A percentile compares a stretch with the other conserved stretches of the same genome.
phyloP scores from a whole-genome alignment of 2,113 vertebrate species.

The Ploceus nigricollis region DNA sequence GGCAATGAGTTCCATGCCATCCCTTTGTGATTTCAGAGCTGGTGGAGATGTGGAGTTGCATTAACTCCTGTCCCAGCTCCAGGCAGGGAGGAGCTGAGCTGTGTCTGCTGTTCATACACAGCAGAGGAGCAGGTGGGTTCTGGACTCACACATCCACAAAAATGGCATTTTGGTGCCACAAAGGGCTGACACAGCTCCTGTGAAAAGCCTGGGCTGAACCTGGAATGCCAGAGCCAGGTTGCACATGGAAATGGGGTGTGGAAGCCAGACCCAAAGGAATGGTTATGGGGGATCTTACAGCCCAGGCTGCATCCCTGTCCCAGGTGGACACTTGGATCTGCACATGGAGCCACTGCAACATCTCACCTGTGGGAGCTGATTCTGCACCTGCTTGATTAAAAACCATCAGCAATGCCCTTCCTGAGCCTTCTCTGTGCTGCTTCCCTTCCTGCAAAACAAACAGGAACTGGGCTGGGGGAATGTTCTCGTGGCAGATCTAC shows the following conservation, averaged over 20 bases:
- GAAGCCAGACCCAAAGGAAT: neutral
- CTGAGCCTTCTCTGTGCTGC: neutral
- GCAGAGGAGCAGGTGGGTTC: neutral
- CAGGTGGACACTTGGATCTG: fast-evolving
- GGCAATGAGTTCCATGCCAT: neutral
- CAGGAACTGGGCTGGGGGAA: neutral
- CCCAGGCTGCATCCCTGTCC: neutral
- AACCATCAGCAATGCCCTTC: neutral
- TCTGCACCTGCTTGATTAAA: neutral
- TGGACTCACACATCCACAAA: neutral
- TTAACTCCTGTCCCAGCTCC: neutral
- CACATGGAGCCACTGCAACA: neutral
- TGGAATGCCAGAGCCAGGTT: no score
- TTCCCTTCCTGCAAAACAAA: neutral
- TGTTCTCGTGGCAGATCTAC: neutral
- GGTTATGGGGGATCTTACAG: neutral
- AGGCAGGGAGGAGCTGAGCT: neutral
- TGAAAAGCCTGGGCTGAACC: neutral
- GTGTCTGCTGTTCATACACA: neutral
- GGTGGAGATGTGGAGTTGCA: neutral
- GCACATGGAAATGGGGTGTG: neutral
- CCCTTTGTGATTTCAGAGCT: neutral
- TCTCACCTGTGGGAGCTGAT: neutral
- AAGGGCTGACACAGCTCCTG: neutral
- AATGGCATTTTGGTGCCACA: neutral